Percentiles rank a stretch among this genome's conserved stretches.
These are phyloP conservation scores for Rotaria socialis DNA, from an alignment of 2,888 invertebrate genomes.

Conservation along the genomic window DNA sequence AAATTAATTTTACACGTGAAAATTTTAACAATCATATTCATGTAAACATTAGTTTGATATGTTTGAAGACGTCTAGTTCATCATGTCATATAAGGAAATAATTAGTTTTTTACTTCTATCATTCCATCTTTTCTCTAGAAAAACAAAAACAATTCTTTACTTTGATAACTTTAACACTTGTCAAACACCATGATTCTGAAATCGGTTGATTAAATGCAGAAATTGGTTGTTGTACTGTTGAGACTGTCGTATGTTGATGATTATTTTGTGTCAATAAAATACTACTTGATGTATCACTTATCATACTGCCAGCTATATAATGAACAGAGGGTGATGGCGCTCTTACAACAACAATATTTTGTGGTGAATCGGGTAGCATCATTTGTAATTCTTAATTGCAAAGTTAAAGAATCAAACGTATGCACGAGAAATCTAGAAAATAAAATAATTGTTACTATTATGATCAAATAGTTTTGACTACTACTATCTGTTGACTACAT, in stretches of 20 bases:
- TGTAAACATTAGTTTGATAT: too few species aligned
- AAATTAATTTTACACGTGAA: too few species aligned
- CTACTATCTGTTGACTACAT: not conserved
- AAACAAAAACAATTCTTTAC: not conserved
- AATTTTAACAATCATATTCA: too few species aligned
- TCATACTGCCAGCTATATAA: not conserved
- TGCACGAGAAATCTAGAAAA: not conserved
- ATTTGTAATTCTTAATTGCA: not conserved
- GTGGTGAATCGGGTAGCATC: slow-evolving; percentile 35
- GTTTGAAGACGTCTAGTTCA: too few species aligned
- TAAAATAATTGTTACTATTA: not conserved
- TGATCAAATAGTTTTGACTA: not conserved
- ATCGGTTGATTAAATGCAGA: not conserved
- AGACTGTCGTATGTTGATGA: not conserved
- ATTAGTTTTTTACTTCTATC: too few species aligned
- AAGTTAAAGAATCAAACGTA: not conserved
- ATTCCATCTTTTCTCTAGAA: too few species aligned
- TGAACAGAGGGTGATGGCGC: slow-evolving; percentile 30
- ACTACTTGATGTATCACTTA: not conserved
- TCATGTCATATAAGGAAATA: too few species aligned
- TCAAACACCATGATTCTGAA: slow-evolving; percentile 31
- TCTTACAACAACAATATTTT: slow-evolving; percentile 28
- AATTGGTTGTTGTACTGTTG: slow-evolving; percentile 25
- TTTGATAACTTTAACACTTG: slow-evolving; percentile 13
- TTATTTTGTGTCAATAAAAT: not conserved